These are phyloP conservation scores for Motacilla alba DNA, from an alignment of 2,113 vertebrate genomes.

Conservation along the genomic window DNA sequence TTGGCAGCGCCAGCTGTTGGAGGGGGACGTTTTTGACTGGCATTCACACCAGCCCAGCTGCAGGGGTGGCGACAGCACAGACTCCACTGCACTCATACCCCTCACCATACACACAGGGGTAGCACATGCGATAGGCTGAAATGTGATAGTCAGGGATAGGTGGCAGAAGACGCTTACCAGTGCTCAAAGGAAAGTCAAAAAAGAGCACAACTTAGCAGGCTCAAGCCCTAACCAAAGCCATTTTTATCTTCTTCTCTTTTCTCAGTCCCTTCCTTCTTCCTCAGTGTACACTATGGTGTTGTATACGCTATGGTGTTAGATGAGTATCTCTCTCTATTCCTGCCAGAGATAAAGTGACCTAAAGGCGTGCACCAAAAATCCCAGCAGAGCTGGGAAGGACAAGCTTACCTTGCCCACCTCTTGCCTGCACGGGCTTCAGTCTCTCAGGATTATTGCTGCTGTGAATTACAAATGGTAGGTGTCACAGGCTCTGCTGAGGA, in stretches of 20 bases:
- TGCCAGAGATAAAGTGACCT: not conserved
- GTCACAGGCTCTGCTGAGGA: not conserved
- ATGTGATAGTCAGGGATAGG: not conserved
- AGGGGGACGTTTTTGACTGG: conserved; percentile 11
- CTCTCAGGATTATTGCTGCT: not conserved
- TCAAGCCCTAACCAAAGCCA: not conserved
- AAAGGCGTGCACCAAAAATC: not conserved
- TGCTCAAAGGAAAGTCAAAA: not conserved
- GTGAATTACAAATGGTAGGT: not conserved
- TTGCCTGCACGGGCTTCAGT: not conserved
- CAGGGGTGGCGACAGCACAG: conserved; percentile 18
- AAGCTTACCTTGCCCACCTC: not conserved
- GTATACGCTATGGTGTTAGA: not conserved
- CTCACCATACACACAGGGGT: not conserved
- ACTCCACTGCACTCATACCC: not conserved
- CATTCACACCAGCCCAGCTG: conserved; percentile 11
- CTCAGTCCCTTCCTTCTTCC: not conserved
- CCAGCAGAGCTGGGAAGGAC: not conserved
- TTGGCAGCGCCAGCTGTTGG: conserved; percentile 70
- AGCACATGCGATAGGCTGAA: not conserved
- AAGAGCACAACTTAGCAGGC: not conserved
- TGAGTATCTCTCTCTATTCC: not conserved
- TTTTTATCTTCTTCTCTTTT: not conserved
- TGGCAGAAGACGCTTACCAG: not conserved
- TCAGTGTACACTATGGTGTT: not conserved